These are phyloP conservation scores for Kryphioiulus occultus DNA, from an alignment of 2,888 invertebrate genomes.

Conservation along the genomic window DNA sequence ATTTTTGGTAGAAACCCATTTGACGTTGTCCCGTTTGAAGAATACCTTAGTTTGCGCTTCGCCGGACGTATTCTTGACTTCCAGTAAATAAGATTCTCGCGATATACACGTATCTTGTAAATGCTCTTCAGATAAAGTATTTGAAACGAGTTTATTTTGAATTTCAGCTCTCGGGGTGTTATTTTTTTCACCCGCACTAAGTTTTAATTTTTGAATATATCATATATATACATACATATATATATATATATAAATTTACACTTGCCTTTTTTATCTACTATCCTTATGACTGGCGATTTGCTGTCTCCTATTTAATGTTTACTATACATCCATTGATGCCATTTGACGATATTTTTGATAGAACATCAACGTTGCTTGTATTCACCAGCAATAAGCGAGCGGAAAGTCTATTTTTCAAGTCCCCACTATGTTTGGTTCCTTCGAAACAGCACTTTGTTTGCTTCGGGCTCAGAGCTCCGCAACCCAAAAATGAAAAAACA, in stretches of 20 bases:
- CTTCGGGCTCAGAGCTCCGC: background rate
- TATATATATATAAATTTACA: conserved; percentile 39
- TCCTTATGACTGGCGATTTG: conserved; percentile 33
- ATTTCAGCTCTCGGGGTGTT: conserved; percentile 26
- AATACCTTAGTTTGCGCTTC: background rate
- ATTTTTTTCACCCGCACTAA: conserved; percentile 18
- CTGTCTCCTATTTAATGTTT: conserved; percentile 39
- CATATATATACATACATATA: conserved; percentile 32
- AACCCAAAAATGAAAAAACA: background rate
- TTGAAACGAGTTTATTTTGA: conserved; percentile 36
- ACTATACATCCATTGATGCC: conserved; percentile 40
- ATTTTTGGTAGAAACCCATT: background rate
- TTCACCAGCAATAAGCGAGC: conserved; percentile 43
- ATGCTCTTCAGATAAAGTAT: background rate
- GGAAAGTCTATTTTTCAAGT: conserved; percentile 37
- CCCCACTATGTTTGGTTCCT: background rate
- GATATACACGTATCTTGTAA: conserved; percentile 3
- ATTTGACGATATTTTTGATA: conserved; percentile 46
- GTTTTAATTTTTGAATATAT: conserved; percentile 34
- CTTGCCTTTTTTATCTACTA: conserved; percentile 40
- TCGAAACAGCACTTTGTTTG: background rate
- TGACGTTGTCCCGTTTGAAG: background rate
- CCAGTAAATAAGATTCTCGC: background rate
- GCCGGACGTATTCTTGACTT: background rate
- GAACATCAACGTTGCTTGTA: conserved; percentile 43